These are phyloP conservation scores for Parotocinclus haroldoi DNA, from an alignment of 2,797 vertebrate genomes.

Conservation along the genomic window DNA sequence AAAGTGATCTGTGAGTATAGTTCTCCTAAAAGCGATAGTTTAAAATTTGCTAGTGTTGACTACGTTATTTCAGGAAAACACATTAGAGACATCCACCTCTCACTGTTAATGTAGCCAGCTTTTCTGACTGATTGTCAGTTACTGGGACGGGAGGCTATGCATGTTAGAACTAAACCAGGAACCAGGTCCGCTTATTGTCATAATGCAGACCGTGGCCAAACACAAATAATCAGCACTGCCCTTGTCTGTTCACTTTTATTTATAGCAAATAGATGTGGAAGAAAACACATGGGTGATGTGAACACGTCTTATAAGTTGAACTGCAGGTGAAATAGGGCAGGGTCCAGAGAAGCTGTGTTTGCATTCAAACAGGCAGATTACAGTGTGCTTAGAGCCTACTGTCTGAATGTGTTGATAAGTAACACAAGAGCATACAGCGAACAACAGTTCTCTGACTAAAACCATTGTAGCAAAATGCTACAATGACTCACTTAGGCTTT, in stretches of 20 bases:
- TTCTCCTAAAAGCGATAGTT: no score
- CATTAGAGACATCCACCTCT: background rate
- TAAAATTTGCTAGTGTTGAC: no score
- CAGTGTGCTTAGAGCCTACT: conserved; percentile 27
- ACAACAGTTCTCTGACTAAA: conserved; percentile 18
- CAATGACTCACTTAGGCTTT: background rate
- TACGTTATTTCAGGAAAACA: no score
- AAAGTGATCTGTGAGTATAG: no score
- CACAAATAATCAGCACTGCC: conserved; percentile 42
- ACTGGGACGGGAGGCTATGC: conserved; percentile 4
- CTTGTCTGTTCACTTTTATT: conserved; percentile 44
- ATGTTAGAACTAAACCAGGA: conserved; percentile 32
- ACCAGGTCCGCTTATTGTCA: conserved; percentile 31
- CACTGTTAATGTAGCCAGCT: conserved; percentile 10
- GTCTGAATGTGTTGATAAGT: conserved; percentile 31
- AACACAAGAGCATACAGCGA: conserved; percentile 19
- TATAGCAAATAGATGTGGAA: conserved; percentile 42
- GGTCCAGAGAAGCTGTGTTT: conserved; percentile 31
- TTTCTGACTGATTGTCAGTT: conserved; percentile 21
- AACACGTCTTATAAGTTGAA: conserved; percentile 37
- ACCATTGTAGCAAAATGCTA: background rate
- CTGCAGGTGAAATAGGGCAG: conserved; percentile 25
- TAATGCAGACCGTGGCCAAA: conserved; percentile 26
- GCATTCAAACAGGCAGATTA: conserved; percentile 47
- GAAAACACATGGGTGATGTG: conserved; percentile 39